phyloP scores from a whole-genome alignment of 2,797 vertebrate species.

The Potorous gilbertii region DNA sequence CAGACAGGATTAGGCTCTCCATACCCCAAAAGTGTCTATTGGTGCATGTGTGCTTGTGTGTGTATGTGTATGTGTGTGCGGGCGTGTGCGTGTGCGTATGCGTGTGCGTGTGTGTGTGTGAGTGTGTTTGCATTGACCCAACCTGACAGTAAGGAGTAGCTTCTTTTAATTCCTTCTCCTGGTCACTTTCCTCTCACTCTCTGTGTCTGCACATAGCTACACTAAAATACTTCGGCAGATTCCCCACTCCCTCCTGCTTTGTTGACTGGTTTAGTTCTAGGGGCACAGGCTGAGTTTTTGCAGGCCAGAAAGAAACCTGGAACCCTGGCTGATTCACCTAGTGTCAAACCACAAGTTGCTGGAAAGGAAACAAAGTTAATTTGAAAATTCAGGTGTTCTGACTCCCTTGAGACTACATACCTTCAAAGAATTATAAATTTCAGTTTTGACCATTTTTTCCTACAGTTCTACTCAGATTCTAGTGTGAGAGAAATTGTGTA shows the following conservation, averaged over 20 bases:
- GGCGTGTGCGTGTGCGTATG: not conserved
- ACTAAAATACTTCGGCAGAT: conserved; percentile 31
- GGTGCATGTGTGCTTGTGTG: not conserved
- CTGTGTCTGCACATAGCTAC: conserved; percentile 19
- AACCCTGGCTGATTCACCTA: not conserved
- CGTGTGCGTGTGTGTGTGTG: not conserved
- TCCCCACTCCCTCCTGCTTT: conserved; percentile 27
- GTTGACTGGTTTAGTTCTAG: conserved; percentile 30
- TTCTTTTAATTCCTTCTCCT: conserved; percentile 41
- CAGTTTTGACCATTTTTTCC: not conserved
- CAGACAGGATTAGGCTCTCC: conserved; percentile 25
- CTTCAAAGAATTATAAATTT: conserved; percentile 12
- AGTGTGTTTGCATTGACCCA: conserved; percentile 47
- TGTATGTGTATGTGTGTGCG: not conserved
- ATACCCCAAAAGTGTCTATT: conserved; percentile 3
- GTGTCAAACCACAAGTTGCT: not conserved
- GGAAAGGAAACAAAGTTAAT: not conserved
- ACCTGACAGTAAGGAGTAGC: conserved; percentile 18
- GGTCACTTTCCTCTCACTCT: conserved; percentile 31
- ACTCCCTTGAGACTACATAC: not conserved
- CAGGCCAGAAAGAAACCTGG: not conserved
- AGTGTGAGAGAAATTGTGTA: not conserved
- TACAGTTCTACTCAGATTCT: not conserved
- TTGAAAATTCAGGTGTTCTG: conserved; percentile 33
- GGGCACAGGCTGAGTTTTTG: not conserved